Percentiles rank a stretch among this genome's conserved stretches.
Evolutionary conservation across 2,888 invertebrate species (phyloP).

Genomic region (Lacanobia wlatinum): DNA sequence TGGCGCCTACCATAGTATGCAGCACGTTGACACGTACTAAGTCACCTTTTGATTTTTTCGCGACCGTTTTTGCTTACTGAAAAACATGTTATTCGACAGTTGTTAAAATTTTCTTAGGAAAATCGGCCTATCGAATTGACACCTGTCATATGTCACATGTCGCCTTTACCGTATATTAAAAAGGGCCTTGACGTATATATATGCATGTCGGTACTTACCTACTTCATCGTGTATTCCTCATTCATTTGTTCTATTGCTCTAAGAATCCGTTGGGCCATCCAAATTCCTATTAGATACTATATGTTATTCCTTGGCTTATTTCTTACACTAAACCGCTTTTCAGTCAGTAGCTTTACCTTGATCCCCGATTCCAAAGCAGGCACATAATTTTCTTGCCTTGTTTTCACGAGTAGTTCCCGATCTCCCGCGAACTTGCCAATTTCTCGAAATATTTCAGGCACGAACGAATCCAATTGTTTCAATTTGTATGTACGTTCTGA

Average conservation of each 20-base stretch:
- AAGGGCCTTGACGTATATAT: too few relatives aligned
- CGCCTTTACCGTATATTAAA: too few relatives aligned
- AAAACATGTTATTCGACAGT: too few relatives aligned
- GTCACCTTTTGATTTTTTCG: too few relatives aligned
- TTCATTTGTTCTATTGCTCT: background rate
- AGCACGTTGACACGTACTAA: too few relatives aligned
- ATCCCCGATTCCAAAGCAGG: conserved; percentile 15
- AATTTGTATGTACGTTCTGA: conserved; percentile 66
- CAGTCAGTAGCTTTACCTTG: background rate
- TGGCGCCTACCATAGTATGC: too few relatives aligned
- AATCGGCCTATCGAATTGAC: too few relatives aligned
- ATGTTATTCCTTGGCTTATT: background rate
- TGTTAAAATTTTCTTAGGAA: too few relatives aligned
- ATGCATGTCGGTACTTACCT: too few relatives aligned
- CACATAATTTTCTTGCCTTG: conserved; percentile 31
- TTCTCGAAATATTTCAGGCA: conserved; percentile 62
- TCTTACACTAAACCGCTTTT: background rate
- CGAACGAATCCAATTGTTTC: conserved; percentile 68
- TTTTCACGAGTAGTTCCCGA: conserved; percentile 32
- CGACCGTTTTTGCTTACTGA: too few relatives aligned
- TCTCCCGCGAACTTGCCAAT: conserved; percentile 50
- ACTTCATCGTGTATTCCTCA: background rate
- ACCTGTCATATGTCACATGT: too few relatives aligned
- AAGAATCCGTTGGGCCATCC: too few relatives aligned
- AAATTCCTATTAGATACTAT: background rate